phyloP scores from a whole-genome alignment of 2,888 invertebrate species.

The Mythimna impura region DNA sequence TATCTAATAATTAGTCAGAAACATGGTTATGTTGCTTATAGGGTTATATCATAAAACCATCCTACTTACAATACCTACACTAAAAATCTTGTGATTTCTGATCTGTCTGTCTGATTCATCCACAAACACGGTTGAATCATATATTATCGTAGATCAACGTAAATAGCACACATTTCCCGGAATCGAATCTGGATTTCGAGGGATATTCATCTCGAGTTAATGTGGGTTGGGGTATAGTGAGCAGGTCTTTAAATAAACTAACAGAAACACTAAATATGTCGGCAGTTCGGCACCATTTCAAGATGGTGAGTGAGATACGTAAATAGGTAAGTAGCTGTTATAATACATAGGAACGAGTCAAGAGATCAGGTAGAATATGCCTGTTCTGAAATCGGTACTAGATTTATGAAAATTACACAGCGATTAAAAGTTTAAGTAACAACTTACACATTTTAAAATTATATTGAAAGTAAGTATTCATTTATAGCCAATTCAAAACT shows the following conservation, averaged over 20 bases:
- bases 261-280: slow-evolving; percentile 32
- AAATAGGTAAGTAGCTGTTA: neutral
- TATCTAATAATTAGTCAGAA: no score
- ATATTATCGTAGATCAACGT: slow-evolving; percentile 21
- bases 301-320: neutral
- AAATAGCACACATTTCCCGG: slow-evolving; percentile 35
- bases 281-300: slow-evolving; percentile 21
- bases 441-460: neutral
- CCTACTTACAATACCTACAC: neutral
- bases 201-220: slow-evolving; percentile 47
- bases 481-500: neutral
- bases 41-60: neutral
- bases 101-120: slow-evolving; percentile 16
- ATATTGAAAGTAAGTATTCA: neutral
- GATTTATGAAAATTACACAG: neutral
- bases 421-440: neutral
- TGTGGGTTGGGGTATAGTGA: slow-evolving; percentile 19
- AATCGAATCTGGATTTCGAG: slow-evolving; percentile 52
- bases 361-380: neutral
- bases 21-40: no score
- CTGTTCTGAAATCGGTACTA: neutral
- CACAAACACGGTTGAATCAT: slow-evolving; percentile 29
- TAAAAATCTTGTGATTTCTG: slow-evolving; percentile 1
- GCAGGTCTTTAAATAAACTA: slow-evolving; percentile 35
- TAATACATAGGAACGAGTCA: neutral